Base-by-base conservation (phyloP, 2,888 invertebrate genomes). In the Diachrysia chrysitis region DNA sequence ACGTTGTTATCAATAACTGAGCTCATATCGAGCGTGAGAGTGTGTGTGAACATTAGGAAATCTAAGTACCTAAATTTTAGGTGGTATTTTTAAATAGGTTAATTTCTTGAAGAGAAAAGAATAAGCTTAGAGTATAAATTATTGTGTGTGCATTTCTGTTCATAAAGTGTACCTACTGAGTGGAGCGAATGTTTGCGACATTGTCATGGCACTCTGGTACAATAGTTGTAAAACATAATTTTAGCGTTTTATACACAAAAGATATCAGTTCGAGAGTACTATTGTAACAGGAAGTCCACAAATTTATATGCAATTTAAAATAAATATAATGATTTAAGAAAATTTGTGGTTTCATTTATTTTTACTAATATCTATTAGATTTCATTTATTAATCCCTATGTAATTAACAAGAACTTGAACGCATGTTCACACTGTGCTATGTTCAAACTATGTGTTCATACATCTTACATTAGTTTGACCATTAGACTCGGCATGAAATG, bases 201-300 rank as follows among this genome's bases (percentile, higher is more conserved):
- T 81, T 83, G 87, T 86, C 84, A 69, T 84, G 87, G 84, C 89
- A 86, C 88, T 90, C 90, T 90, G 92, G 93, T 92, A 93, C 92
- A 90, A 92, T 92, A 92, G 90, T 85, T 91, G 88, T 93, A 89
- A 86, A 90, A 89, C 89, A 91, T 91, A 83, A 93, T 89, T 91
- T 92, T 93, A 94, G 92, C 91, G 87, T 95, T 95, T 95, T 94
- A 94, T 94, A 94, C 93, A 92, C 93, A 92, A 85, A 76, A 81
- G 85, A 93, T 94, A 93, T 93, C 93, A 93, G 88, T 91, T 89
- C 85, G 90, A 92, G 91, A 93, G 90, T 92, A 94, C 93, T 94
- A 94, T 94, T 94, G 93, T 94, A 93, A 94, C 94, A 93, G 94
- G 92, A 95, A 94, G 95, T 95, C 94, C 95, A 95, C 94, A 94